Percentiles rank a stretch among this genome's conserved stretches.
Evolutionary conservation across 2,113 vertebrate species (phyloP).

Genomic region (Tetrax tetrax): DNA sequence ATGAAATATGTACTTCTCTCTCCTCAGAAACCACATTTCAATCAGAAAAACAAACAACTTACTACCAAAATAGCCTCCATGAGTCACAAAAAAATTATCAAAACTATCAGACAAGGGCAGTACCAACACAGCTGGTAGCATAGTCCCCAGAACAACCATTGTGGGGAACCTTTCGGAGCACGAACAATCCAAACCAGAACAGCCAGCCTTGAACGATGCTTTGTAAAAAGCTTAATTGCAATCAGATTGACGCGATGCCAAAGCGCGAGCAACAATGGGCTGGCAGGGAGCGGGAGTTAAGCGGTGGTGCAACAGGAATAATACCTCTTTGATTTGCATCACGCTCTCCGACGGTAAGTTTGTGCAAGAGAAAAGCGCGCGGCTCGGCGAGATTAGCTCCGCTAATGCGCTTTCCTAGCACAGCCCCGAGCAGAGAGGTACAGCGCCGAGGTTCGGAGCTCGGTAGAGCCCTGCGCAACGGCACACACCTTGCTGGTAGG

Average conservation of each 20-base stretch:
- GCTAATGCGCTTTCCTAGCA: background rate
- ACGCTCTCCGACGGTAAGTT: background rate
- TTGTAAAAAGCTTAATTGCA: background rate
- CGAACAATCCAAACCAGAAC: background rate
- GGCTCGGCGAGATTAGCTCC: background rate
- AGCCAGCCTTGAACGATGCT: background rate
- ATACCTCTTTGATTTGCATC: background rate
- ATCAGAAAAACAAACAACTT: background rate
- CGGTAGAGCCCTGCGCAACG: accelerated
- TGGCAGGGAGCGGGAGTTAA: background rate
- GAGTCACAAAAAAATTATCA: background rate
- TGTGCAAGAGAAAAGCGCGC: background rate
- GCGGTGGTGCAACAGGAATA: background rate
- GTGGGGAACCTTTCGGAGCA: background rate
- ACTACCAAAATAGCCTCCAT: background rate
- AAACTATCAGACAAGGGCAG: background rate
- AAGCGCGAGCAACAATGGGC: background rate
- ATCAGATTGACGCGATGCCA: background rate
- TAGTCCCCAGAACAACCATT: background rate
- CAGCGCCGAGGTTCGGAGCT: accelerated
- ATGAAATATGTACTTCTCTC: background rate
- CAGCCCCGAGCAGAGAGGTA: background rate
- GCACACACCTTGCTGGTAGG: background rate
- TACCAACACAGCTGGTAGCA: background rate
- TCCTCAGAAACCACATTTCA: background rate